Evolutionary conservation across 35 echinoderm and acorn worm genomes (phyloP).

Genomic region (Nesometra sesokonis): DNA sequence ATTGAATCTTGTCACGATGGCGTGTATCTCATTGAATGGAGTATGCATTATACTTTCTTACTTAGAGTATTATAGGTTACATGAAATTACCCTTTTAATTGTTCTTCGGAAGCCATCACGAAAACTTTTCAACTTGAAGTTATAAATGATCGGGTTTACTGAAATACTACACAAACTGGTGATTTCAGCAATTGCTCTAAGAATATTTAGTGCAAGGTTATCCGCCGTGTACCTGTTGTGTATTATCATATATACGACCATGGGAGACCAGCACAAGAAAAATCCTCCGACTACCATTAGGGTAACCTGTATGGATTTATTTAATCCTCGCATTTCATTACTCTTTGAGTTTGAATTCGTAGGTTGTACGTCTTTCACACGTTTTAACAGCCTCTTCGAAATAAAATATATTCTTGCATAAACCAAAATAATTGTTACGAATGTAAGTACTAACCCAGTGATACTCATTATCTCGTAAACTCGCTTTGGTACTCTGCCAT

Average conservation of each 20-base stretch:
- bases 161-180: not conserved
- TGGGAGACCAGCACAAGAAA: not conserved
- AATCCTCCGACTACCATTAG: not conserved
- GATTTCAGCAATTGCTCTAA: not conserved
- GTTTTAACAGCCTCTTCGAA: not conserved
- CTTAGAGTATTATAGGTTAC: too few relatives aligned
- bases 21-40: too few relatives aligned
- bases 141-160: not conserved
- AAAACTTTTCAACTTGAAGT: not conserved
- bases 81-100: not conserved
- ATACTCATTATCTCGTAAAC: not conserved
- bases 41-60: too few relatives aligned
- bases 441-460: not conserved
- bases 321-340: not conserved
- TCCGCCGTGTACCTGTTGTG: not conserved
- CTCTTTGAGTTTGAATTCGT: not conserved
- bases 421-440: not conserved
- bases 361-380: not conserved
- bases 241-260: not conserved
- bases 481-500: not conserved
- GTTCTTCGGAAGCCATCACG: not conserved
- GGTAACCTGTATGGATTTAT: not conserved
- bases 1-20: too few relatives aligned
- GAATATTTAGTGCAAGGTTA: not conserved
- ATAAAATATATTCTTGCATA: not conserved